Percentiles rank a stretch among this genome's conserved stretches.
These are phyloP conservation scores for Mungos mungo DNA, from an alignment of 2,113 vertebrate species.

Conservation along the genomic window DNA sequence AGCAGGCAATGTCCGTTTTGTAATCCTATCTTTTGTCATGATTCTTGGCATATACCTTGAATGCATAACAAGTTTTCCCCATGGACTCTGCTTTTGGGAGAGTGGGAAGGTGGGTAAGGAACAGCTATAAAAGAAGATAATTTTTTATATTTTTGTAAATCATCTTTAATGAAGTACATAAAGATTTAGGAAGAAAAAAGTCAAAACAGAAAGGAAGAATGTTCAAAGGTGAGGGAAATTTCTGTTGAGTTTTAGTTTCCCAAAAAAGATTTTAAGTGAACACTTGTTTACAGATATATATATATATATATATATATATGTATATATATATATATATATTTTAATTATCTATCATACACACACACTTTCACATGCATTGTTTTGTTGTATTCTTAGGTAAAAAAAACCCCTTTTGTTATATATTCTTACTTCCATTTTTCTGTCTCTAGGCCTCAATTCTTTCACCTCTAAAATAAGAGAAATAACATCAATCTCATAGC, in stretches of 20 bases:
- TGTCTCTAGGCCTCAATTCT: not conserved
- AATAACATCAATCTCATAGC: not conserved
- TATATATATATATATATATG: too few relatives aligned
- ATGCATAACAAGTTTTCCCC: not conserved
- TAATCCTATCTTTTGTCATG: not conserved
- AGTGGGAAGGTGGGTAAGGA: not conserved
- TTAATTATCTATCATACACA: not conserved
- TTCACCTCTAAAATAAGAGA: not conserved
- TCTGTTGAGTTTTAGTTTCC: not conserved
- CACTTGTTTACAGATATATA: not conserved
- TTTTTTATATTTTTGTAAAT: not conserved
- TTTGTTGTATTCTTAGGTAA: not conserved
- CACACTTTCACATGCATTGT: not conserved
- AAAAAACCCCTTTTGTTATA: not conserved
- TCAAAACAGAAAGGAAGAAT: not conserved
- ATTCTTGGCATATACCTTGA: not conserved
- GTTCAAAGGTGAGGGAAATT: not conserved
- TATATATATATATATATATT: not conserved
- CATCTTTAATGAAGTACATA: not conserved
- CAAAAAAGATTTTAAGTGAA: not conserved
- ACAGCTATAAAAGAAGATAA: not conserved
- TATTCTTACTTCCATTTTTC: not conserved
- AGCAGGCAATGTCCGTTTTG: not conserved
- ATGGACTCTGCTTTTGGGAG: not conserved
- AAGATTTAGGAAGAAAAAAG: not conserved